Base-by-base conservation (phyloP, 64 coral and sea anemone species). In the Pocillopora verrucosa region DNA sequence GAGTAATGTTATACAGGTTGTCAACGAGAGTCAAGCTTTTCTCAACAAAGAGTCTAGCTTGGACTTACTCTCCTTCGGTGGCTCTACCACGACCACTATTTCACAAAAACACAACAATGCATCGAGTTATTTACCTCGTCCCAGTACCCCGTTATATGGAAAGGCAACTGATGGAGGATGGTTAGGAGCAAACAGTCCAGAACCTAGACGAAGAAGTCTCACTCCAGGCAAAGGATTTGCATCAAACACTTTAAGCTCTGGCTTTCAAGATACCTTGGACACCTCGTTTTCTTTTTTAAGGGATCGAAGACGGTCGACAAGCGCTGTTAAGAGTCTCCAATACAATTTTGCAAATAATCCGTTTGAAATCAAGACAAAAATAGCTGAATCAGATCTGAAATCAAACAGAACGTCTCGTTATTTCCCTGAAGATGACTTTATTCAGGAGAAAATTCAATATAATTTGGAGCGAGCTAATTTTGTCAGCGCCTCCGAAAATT, bases 401-500 rank as follows among this genome's bases (percentile, higher is more conserved):
- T 85, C 82, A 11, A 75, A 17, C 57, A 57, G 41, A 59, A 72
- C 59, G 13, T 91, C 67, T 1, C 82, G 88, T 22, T 1, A 65
- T 45, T 2, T 90, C 2, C 38, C 67, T 2, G 88, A 94, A 37
- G 82, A 87, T 20, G 72, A 80, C 13, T 24, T 76, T 60, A 36
- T 58, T 2, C 36, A 56, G 11, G 75, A 75, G 34, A 24, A 34
- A 75, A 58, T 77, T 51, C 60, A 22, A 12, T 95, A 91, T 58
- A 77, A 88, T 68, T 90, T 99, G 68, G 83, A 90, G 16, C 75
- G 24, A 34, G 80, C 65, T n/a, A 73, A 95, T 51, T 95, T 99
- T 73, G 94, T 95, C 20, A 22, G 60, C n/a, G 94, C 97, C 3
- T 90, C 84, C 1, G 60, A 78, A 2, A 82, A 60, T 10, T 86